Percentiles rank a stretch among this genome's conserved stretches.
These are phyloP conservation scores for Zalophus californianus DNA, from an alignment of 2,797 vertebrate species.

Conservation along the genomic window DNA sequence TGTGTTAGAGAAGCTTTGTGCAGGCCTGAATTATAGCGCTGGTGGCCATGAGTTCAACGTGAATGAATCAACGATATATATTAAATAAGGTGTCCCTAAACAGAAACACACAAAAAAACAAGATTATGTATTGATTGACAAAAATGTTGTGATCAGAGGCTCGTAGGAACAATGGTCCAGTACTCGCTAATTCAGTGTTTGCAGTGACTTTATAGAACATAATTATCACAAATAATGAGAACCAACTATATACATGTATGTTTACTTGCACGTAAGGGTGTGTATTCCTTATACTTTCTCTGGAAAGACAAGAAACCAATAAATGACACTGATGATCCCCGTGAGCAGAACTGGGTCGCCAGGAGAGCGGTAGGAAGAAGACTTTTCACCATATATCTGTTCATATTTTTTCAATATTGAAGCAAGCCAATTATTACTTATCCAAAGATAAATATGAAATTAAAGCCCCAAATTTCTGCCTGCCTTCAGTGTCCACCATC, in stretches of 20 bases:
- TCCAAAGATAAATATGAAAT: not conserved
- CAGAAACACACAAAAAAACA: not conserved
- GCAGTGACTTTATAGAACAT: not conserved
- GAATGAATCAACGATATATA: not conserved
- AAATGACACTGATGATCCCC: not conserved
- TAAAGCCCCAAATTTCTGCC: not conserved
- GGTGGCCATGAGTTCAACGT: not conserved
- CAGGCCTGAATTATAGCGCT: not conserved
- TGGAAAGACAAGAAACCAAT: not conserved
- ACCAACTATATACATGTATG: not conserved
- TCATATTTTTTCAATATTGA: conserved; percentile 13
- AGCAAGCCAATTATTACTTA: not conserved
- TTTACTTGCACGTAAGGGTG: not conserved
- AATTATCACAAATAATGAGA: not conserved
- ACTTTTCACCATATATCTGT: not conserved
- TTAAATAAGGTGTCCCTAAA: not conserved
- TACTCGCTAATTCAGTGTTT: not conserved
- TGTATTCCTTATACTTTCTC: not conserved
- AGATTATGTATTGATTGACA: not conserved
- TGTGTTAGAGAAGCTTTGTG: not conserved
- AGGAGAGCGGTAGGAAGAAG: not conserved
- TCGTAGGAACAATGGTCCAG: not conserved
- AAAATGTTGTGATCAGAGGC: not conserved
- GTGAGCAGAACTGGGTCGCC: not conserved
- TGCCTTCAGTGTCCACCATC: not conserved